These are phyloP conservation scores for Dendropsophus ebraccatus DNA, from an alignment of 2,113 vertebrate genomes.

Conservation along the genomic window DNA sequence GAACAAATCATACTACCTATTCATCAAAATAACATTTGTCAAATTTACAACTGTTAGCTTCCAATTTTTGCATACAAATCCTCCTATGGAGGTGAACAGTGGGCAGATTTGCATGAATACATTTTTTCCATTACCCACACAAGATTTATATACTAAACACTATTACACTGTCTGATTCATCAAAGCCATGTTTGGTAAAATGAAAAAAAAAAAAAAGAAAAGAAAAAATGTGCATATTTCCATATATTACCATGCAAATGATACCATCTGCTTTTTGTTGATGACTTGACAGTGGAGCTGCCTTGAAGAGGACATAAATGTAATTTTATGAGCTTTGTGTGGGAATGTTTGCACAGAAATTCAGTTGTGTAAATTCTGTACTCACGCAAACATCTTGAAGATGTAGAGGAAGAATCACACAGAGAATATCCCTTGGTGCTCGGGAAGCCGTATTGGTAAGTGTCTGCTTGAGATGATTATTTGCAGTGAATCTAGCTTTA, in stretches of 20 bases:
- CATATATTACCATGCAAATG: slow-evolving; percentile 45
- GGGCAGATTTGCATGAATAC: slow-evolving; percentile 30
- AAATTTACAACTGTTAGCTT: slow-evolving; percentile 33
- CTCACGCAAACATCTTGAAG: neutral
- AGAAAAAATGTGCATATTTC: slow-evolving; percentile 47
- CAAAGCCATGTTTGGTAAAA: slow-evolving; percentile 29
- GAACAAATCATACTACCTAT: slow-evolving; percentile 11
- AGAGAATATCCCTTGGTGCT: neutral
- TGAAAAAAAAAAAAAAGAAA: too few species aligned
- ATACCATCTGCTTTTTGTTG: slow-evolving; percentile 44
- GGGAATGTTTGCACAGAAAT: slow-evolving; percentile 21
- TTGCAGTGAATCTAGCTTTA: neutral
- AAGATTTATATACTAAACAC: slow-evolving; percentile 44
- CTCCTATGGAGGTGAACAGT: slow-evolving; percentile 1
- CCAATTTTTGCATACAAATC: slow-evolving; percentile 27
- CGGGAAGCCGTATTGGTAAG: neutral
- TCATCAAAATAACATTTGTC: slow-evolving; percentile 50
- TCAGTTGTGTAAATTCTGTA: slow-evolving; percentile 1
- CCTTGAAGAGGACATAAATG: slow-evolving; percentile 24
- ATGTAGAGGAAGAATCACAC: neutral
- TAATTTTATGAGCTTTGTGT: slow-evolving; percentile 18
- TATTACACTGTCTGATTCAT: slow-evolving; percentile 40
- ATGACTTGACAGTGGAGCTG: slow-evolving; percentile 25
- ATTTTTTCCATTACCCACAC: slow-evolving; percentile 41
- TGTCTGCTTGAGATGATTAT: neutral